Conservation (phyloP, 2,797 vertebrate genomes). For the Phalanger gymnotis region DNA sequence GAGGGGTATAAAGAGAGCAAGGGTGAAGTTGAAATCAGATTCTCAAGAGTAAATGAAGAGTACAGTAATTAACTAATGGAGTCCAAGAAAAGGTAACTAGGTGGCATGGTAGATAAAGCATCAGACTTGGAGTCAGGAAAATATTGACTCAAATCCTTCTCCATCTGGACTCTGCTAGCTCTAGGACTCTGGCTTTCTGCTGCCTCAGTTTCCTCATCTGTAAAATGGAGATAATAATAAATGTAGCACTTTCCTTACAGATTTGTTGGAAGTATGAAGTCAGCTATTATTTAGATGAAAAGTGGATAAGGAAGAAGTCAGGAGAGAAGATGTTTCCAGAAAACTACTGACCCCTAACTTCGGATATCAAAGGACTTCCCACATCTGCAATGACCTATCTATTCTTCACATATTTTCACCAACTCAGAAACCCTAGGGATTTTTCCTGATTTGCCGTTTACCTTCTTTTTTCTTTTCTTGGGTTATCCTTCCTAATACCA, state of each 20-base stretch:
- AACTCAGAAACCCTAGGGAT: neutral
- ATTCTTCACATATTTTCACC: neutral
- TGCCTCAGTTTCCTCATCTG: neutral
- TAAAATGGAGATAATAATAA: neutral
- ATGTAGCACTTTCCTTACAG: neutral
- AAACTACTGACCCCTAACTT: neutral
- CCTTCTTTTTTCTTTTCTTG: constrained; percentile 1
- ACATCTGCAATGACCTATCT: neutral
- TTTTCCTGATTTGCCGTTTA: neutral
- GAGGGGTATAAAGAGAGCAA: neutral
- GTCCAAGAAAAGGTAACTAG: neutral
- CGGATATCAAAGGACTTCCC: neutral
- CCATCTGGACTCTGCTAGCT: neutral
- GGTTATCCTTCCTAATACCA: neutral
- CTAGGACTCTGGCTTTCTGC: neutral
- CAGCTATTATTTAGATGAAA: neutral
- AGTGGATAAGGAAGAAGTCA: neutral
- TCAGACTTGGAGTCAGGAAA: constrained; percentile 27
- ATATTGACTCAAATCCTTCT: constrained; percentile 37
- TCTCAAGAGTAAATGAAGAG: neutral
- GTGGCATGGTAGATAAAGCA: neutral
- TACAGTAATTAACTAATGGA: neutral
- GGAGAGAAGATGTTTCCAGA: neutral
- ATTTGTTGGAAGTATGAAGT: neutral
- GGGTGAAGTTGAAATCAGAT: neutral